Percentiles rank a stretch among this genome's conserved stretches.
Conservation (phyloP, 1,140 invertebrate species). For the Drosophila burlai region DNA sequence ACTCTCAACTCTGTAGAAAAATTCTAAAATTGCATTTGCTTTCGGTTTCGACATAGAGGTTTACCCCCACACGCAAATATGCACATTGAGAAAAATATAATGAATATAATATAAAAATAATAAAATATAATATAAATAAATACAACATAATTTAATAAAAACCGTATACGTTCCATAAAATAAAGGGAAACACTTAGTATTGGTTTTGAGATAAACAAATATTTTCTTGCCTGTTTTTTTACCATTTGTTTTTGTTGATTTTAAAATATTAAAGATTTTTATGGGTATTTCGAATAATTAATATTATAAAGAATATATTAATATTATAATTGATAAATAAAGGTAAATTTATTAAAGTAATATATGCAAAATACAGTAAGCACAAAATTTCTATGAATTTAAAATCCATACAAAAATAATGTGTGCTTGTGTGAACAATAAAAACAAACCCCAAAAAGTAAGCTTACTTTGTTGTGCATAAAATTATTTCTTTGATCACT, state of each 20-base stretch:
- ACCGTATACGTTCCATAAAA: not conserved
- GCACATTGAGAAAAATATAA: not conserved
- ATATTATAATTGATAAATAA: too few species aligned
- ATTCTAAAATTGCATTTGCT: constrained; percentile 51
- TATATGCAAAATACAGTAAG: too few species aligned
- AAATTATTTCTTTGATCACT: too few species aligned
- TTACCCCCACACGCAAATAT: constrained; percentile 9
- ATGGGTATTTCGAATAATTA: not conserved
- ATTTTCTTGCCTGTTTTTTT: too few species aligned
- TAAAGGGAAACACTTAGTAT: too few species aligned
- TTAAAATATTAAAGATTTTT: not conserved
- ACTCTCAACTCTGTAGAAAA: constrained; percentile 45
- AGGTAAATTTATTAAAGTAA: too few species aligned
- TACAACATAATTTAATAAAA: not conserved
- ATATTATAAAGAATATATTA: not conserved
- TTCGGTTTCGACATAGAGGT: constrained; percentile 44
- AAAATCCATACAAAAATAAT: not conserved
- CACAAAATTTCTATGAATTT: not conserved
- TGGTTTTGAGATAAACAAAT: too few species aligned
- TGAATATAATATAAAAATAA: not conserved
- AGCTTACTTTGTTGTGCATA: too few species aligned
- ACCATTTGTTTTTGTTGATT: too few species aligned
- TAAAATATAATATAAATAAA: not conserved
- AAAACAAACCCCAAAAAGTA: not conserved
- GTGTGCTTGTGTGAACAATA: too few species aligned